A percentile compares a stretch with the other conserved stretches of the same genome.
Conservation (phyloP, 2,113 vertebrate species). For the Herpailurus yagouaroundi region DNA sequence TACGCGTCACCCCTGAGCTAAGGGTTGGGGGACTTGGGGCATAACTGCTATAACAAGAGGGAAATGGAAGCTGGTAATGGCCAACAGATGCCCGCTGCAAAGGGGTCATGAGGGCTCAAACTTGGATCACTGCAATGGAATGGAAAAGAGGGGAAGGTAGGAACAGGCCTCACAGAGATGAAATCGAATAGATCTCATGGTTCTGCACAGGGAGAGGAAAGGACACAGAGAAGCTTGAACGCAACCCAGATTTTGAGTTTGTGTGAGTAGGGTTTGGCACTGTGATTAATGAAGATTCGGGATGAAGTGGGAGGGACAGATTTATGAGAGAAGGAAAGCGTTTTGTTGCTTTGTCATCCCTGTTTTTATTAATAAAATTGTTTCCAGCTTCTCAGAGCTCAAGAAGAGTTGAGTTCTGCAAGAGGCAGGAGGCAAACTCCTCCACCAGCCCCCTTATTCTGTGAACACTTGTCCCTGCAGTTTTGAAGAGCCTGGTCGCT, state of each 20-base stretch:
- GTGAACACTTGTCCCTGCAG: conserved; percentile 30
- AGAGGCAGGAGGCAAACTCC: conserved; percentile 52
- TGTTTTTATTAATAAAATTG: conserved; percentile 69
- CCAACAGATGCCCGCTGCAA: conserved; percentile 46
- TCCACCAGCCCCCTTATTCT: conserved; percentile 57
- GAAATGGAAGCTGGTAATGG: conserved; percentile 7
- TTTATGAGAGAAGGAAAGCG: conserved; percentile 37
- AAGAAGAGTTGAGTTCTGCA: conserved; percentile 57
- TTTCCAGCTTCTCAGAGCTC: conserved; percentile 68
- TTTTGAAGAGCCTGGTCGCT: conserved; percentile 27
- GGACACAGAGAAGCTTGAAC: not conserved
- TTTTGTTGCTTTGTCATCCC: conserved; percentile 59
- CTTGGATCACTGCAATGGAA: not conserved
- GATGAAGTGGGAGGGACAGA: conserved; percentile 56
- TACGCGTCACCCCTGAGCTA: not conserved
- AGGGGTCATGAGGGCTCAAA: not conserved
- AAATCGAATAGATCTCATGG: not conserved
- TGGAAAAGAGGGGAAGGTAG: not conserved
- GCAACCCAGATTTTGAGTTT: not conserved
- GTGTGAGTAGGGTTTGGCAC: conserved; percentile 14
- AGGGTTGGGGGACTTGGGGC: not conserved
- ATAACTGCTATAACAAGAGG: conserved; percentile 16
- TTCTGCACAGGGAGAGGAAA: not conserved
- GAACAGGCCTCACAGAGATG: not conserved
- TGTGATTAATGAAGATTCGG: conserved; percentile 24